A percentile compares a stretch with the other conserved stretches of the same genome.
Evolutionary conservation across 2,797 vertebrate genomes (phyloP).

Genomic region (Gymnothorax reevesii): DNA sequence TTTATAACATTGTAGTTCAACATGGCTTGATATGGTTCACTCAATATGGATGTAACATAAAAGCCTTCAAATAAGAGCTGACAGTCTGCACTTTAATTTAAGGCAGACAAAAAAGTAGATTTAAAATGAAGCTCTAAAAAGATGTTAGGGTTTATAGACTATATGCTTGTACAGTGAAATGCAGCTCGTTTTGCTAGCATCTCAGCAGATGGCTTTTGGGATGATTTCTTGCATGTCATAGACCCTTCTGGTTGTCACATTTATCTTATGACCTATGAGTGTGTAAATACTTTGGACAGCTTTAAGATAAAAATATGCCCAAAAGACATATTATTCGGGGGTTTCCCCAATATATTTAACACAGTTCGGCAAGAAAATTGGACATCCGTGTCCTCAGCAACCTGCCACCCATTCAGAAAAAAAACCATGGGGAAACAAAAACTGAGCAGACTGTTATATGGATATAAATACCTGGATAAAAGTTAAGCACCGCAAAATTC

Average conservation of each 20-base stretch:
- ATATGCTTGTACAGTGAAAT: conserved; percentile 4
- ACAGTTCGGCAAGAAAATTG: neutral
- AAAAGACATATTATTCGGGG: neutral
- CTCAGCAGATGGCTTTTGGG: neutral
- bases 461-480: neutral
- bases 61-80: too few species aligned
- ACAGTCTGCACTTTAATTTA: too few species aligned
- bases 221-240: conserved; percentile 1
- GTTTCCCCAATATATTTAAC: neutral
- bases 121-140: neutral
- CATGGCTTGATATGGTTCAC: too few species aligned
- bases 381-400: neutral
- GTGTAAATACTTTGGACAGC: neutral
- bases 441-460: neutral
- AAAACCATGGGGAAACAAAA: neutral
- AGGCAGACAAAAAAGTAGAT: neutral
- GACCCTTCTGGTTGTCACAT: neutral
- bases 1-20: too few species aligned
- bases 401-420: too few species aligned
- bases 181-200: neutral
- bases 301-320: neutral
- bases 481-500: too few species aligned
- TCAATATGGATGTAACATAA: too few species aligned
- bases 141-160: neutral
- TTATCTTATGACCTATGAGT: neutral